Evolutionary conservation across 1,140 invertebrate genomes (phyloP).

Genomic region (Anoplophora glabripennis): DNA sequence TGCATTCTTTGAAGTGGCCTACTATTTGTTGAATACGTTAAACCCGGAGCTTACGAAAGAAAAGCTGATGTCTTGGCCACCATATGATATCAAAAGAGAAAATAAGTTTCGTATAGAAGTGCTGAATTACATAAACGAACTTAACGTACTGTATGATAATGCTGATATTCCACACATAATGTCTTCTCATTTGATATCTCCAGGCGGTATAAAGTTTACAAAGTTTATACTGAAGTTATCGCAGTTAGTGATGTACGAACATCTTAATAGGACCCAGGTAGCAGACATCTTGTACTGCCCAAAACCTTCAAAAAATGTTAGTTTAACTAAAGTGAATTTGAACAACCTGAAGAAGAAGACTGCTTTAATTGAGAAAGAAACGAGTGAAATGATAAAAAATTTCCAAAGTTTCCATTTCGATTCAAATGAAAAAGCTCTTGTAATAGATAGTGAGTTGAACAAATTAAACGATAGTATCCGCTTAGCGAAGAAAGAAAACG

Average conservation of each 20-base stretch:
- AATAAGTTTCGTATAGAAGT: constrained; percentile 39
- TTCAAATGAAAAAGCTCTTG: constrained; percentile 10
- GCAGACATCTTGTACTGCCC: background rate
- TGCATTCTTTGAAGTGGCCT: constrained; percentile 38
- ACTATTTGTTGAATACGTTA: constrained; percentile 39
- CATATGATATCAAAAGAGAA: constrained; percentile 32
- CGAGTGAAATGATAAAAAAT: constrained; percentile 6
- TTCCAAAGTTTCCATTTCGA: constrained; percentile 18
- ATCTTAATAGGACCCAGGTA: constrained; percentile 17
- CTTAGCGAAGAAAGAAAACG: background rate
- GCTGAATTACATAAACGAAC: constrained; percentile 34
- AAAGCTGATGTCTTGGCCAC: constrained; percentile 36
- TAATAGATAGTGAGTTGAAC: constrained; percentile 11
- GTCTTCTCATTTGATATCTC: constrained; percentile 40
- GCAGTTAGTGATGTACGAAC: constrained; percentile 32
- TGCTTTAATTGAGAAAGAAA: constrained; percentile 14
- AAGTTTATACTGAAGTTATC: constrained; percentile 40
- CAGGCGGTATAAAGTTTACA: constrained; percentile 39
- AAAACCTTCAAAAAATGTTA: constrained; percentile 19
- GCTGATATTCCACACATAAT: constrained; percentile 35
- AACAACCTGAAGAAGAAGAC: constrained; percentile 21
- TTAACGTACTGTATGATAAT: constrained; percentile 34
- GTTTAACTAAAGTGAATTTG: constrained; percentile 16
- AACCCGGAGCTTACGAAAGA: constrained; percentile 33
- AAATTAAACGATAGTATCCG: constrained; percentile 14